Evolutionary conservation across 2,797 vertebrate species (phyloP), one percentile per base, ranked within the genome.

Genomic region (Eutrigla gurnardus): DNA sequence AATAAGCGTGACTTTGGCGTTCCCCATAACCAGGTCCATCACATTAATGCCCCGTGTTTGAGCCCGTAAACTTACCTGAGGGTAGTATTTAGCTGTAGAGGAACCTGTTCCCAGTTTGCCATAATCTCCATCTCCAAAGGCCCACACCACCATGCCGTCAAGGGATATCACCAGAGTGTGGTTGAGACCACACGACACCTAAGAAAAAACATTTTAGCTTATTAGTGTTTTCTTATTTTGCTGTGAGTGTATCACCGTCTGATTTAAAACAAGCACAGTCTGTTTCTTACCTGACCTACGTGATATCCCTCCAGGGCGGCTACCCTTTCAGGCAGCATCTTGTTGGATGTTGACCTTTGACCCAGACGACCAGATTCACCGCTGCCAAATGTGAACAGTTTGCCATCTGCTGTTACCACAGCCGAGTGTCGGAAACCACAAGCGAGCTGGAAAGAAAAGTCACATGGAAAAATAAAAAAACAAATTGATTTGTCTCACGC

Each of bases 391-490:
- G 95, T 96, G 81, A 94, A 96, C 61, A 96, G 87, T 65, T 95
- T 96, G 45, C 95, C 95, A 37, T 96, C 94, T n/a, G 93, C 89
- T 12, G 95, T 96, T 14, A 96, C 92, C 42, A 95, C 93, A 4
- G 95, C 95, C 0, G 95, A 96, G 80, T 96, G 95, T 69, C 95
- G 93, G 75, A 96, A 96, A 50, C 95, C 95, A 84, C 95, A 96
- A 1, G 95, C 86, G 11, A 96, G 91, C 95, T 95, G 53, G 6
- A 11, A 61, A 59, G n/a, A 70, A 37, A 49, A 69, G 6, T 2
- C 32, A n/a, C 8, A 17, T 18, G 5, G 33, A 39, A 57, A 64
- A 72, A 54, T n/a, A 25, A 3, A 10, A 5, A 35, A 43, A 10
- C 35, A 4, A 9, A 36, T 0, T 14, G 14, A n/a, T 50, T 18